Base-by-base conservation (phyloP, 2,888 invertebrate species). In the Pyrrhia umbra region DNA sequence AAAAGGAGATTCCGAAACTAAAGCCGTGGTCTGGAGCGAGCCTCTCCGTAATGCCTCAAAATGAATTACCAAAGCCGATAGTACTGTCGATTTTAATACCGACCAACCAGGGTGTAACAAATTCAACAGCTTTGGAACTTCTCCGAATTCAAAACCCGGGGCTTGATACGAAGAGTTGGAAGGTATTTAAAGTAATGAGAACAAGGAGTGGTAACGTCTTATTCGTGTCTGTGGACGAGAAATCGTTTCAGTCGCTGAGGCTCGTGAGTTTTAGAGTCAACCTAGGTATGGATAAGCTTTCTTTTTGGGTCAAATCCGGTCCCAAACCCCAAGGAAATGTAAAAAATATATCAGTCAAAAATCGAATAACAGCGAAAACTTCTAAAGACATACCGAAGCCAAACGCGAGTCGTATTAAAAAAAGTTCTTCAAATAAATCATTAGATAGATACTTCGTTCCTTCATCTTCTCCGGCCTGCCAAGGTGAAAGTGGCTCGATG, bases 21-120 rank as follows among this genome's bases (percentile, higher is more conserved):
- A 57, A 55, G n/a, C 71, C 71, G 3, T 72, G 71, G 71, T 54
- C 63, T 21, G 63, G 16, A 58, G 71, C 71, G 2, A 21, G 21
- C 1, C 58, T 72, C 9, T 58, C 50, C 6, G 2, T 62, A 16
- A 62, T 15, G 10, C 13, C 6, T n/a, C 6, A 9, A 13, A 13
- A 6, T 3, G 16, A 47, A 25, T 16, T 56, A 6, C 9, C n/a
- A 3, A 34, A 42, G 0, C 9, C 15, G 13, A 21, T 55, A n/a
- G 9, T 6, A 1, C 3, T 55, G 16, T 15, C 75, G 18, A 8
- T 72, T 16, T 40, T 46, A 6, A 46, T 72, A 25, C 54, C 21
- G 1, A 20, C 25, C 6, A 58, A 43, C 16, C 68, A 74, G 13
- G 69, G 57, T 1, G 50, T 72, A 0, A 15, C 45, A 4, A 3